A percentile compares a stretch with the other conserved stretches of the same genome.
Evolutionary conservation across 2,113 vertebrate species (phyloP).

Genomic region (Pyrgilauda ruficollis): DNA sequence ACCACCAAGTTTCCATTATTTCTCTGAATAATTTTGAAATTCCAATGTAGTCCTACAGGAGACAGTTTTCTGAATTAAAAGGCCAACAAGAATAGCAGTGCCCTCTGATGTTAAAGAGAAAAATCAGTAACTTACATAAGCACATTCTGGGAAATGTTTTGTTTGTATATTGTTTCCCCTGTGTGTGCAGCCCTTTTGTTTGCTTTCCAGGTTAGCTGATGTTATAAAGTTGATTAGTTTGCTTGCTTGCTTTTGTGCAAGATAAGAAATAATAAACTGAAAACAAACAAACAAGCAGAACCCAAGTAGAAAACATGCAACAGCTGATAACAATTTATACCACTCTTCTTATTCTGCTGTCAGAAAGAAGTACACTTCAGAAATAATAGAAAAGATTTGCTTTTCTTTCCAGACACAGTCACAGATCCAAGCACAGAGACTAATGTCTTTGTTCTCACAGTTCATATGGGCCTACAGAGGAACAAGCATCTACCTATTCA

Average conservation of each 20-base stretch:
- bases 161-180: not conserved
- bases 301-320: not conserved
- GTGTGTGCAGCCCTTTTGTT: not conserved
- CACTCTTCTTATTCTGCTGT: not conserved
- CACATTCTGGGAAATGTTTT: not conserved
- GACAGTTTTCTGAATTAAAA: not conserved
- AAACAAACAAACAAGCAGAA: not conserved
- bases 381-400: not conserved
- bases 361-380: not conserved
- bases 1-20: not conserved
- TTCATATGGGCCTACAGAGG: not conserved
- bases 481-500: not conserved
- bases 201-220: not conserved
- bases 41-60: not conserved
- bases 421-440: not conserved
- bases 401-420: not conserved
- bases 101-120: not conserved
- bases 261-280: not conserved
- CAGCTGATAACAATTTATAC: not conserved
- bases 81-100: not conserved
- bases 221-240: not conserved
- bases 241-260: not conserved
- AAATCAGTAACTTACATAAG: not conserved
- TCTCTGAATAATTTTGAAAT: not conserved
- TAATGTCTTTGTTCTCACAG: not conserved